A percentile compares a stretch with the other conserved stretches of the same genome.
These are phyloP conservation scores for Ictalurus punctatus DNA, from an alignment of 2,113 vertebrate species.

Conservation along the genomic window DNA sequence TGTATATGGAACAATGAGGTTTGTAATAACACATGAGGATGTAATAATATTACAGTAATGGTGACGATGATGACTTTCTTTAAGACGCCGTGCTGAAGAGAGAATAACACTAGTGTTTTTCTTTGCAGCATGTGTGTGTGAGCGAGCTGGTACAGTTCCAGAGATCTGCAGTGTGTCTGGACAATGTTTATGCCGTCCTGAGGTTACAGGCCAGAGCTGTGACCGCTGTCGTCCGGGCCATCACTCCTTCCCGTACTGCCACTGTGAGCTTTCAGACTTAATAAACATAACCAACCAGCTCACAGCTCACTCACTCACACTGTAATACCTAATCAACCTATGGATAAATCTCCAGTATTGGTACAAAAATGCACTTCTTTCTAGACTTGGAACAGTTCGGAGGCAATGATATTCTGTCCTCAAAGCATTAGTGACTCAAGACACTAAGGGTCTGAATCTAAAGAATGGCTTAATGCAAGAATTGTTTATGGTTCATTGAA, in stretches of 20 bases:
- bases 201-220: slow-evolving; percentile 75
- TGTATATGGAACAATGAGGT: neutral
- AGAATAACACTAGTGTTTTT: slow-evolving; percentile 31
- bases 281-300: neutral
- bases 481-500: too few species aligned
- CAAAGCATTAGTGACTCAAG: neutral
- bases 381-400: neutral
- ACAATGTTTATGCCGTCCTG: slow-evolving; percentile 79
- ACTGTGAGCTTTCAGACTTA: slow-evolving; percentile 69
- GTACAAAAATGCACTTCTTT: neutral
- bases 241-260: slow-evolving; percentile 81
- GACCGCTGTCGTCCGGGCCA: slow-evolving; percentile 76
- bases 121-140: slow-evolving; percentile 79
- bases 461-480: neutral
- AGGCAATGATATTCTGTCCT: neutral
- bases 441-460: neutral
- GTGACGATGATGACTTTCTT: neutral
- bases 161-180: slow-evolving; percentile 75
- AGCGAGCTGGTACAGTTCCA: slow-evolving; percentile 69
- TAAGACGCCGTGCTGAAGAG: neutral
- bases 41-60: neutral
- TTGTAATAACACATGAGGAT: neutral
- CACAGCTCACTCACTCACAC: neutral
- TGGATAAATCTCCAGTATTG: neutral
- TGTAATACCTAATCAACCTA: neutral